phyloP scores from a whole-genome alignment of 1,140 invertebrate species.

The Nasonia longicornis region DNA sequence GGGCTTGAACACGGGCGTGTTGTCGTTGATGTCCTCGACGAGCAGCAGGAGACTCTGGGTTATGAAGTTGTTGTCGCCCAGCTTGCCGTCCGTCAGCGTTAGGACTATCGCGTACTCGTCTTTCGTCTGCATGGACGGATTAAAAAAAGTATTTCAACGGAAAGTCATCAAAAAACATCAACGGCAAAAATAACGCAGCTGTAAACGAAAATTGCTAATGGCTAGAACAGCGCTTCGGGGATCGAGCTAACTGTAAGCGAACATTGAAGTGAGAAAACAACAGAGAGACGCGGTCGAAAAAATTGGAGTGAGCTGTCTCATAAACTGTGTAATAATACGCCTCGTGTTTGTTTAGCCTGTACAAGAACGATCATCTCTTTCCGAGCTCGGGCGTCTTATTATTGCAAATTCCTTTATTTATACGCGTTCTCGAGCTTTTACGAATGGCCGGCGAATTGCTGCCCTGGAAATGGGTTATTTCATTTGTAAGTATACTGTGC shows the following conservation, averaged over 20 bases:
- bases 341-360: not conserved
- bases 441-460: not conserved
- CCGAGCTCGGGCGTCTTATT: not conserved
- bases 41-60: constrained; percentile 89
- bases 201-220: not conserved
- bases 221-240: not conserved
- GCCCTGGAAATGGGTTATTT: not conserved
- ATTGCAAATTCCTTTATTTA: not conserved
- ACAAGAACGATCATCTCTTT: not conserved
- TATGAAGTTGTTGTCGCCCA: constrained; percentile 89
- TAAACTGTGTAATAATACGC: not conserved
- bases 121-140: constrained; percentile 70
- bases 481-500: not conserved
- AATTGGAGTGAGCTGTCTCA: not conserved
- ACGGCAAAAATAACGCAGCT: not conserved
- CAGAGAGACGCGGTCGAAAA: not conserved
- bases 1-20: constrained; percentile 87
- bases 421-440: not conserved
- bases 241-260: not conserved
- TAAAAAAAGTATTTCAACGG: not conserved
- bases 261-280: not conserved
- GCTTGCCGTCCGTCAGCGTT: constrained; percentile 88
- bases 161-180: not conserved
- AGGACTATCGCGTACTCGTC: constrained; percentile 91
- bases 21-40: constrained; percentile 94